These are phyloP conservation scores for Nemapogon koenigi DNA, from an alignment of 2,888 invertebrate genomes.

Conservation along the genomic window DNA sequence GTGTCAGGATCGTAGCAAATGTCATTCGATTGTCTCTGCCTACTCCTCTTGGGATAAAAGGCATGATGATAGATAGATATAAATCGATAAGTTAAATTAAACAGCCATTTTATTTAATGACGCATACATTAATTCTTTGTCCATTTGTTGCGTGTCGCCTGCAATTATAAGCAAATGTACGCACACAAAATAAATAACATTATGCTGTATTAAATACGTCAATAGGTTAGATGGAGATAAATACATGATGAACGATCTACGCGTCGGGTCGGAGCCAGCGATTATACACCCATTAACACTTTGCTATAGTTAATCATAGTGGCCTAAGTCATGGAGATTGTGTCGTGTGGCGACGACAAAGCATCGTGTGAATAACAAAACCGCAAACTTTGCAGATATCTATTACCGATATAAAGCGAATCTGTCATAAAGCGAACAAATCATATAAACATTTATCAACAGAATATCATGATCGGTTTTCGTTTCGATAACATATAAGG, in stretches of 20 bases:
- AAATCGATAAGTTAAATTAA: no score
- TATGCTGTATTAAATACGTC: slow-evolving; percentile 9
- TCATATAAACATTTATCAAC: no score
- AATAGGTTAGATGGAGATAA: slow-evolving; percentile 11
- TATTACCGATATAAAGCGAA: no score
- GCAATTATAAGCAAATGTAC: slow-evolving; percentile 1
- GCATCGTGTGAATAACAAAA: slow-evolving; percentile 42
- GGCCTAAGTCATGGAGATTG: slow-evolving; percentile 43
- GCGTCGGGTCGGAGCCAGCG: slow-evolving; percentile 25
- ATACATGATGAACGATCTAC: slow-evolving; percentile 16
- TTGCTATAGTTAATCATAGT: slow-evolving; percentile 47
- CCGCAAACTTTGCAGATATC: slow-evolving; percentile 36
- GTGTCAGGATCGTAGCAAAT: no score
- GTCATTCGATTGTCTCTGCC: no score
- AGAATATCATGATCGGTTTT: no score
- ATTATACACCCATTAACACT: slow-evolving; percentile 47
- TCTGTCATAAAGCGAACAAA: no score
- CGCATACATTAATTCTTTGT: slow-evolving; percentile 7
- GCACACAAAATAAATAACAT: background rate
- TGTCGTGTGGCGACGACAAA: slow-evolving; percentile 29
- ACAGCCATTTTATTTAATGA: slow-evolving; percentile 2
- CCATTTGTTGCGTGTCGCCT: background rate
- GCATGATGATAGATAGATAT: no score
- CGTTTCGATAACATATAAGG: no score
- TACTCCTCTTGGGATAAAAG: no score